phyloP scores from a whole-genome alignment of 2,888 invertebrate genomes.

The Zygaena filipendulae region DNA sequence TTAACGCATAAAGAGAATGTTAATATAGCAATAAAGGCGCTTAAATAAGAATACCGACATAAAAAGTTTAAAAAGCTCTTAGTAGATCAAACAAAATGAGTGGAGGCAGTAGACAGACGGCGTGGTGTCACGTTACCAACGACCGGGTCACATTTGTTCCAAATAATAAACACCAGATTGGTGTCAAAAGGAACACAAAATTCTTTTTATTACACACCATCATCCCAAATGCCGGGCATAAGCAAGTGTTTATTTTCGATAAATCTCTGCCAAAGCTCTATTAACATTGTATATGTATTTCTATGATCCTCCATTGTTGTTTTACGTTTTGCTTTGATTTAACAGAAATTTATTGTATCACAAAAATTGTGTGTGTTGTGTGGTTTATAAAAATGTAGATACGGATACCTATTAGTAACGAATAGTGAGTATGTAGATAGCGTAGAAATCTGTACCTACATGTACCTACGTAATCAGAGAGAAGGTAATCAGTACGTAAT shows the following conservation, averaged over 20 bases:
- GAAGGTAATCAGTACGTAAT: too few species aligned
- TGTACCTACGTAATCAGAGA: too few species aligned
- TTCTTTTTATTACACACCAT: constrained; percentile 63
- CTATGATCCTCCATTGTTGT: constrained; percentile 37
- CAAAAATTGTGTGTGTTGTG: constrained; percentile 28
- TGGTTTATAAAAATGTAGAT: constrained; percentile 29
- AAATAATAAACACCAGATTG: constrained; percentile 66
- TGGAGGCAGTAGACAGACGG: constrained; percentile 55
- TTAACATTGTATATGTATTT: constrained; percentile 22
- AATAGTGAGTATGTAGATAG: too few species aligned
- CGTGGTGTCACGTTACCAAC: constrained; percentile 51
- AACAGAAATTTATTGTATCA: constrained; percentile 24
- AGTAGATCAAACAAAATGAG: constrained; percentile 66
- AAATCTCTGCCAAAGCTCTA: constrained; percentile 54
- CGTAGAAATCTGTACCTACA: too few species aligned
- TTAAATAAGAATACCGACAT: constrained; percentile 60
- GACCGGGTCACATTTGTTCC: constrained; percentile 63
- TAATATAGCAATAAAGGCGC: constrained; percentile 61
- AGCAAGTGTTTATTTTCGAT: constrained; percentile 49
- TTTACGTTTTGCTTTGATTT: constrained; percentile 24
- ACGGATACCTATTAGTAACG: too few species aligned
- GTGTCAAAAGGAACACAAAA: constrained; percentile 63
- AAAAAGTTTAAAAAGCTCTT: constrained; percentile 68
- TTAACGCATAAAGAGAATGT: too few species aligned
- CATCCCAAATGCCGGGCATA: constrained; percentile 32